Evolutionary conservation across 2,797 vertebrate genomes (phyloP).

Genomic region (Allobates femoralis): DNA sequence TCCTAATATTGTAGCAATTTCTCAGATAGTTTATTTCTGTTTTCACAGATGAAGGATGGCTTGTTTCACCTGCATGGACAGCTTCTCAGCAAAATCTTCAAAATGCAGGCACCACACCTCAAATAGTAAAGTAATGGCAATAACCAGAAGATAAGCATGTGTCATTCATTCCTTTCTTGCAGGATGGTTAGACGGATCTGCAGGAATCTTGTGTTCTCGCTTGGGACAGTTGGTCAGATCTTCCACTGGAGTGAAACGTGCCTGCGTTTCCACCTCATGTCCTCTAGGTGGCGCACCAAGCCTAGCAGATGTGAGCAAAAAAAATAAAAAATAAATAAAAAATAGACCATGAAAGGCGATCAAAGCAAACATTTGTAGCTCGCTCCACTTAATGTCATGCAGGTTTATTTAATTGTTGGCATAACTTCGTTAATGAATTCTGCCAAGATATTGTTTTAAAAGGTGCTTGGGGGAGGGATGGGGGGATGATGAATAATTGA

Average conservation of each 20-base stretch:
- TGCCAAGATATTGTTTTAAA: constrained; percentile 38
- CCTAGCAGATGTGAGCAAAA: constrained; percentile 51
- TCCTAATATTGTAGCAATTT: no score
- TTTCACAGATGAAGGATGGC: no score
- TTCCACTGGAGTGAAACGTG: background rate
- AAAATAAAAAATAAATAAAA: background rate
- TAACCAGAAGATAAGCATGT: background rate
- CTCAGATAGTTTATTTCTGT: no score
- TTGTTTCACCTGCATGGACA: no score
- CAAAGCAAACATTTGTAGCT: constrained; percentile 64
- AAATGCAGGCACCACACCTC: no score
- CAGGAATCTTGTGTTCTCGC: background rate
- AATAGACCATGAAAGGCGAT: constrained; percentile 5
- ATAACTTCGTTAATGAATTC: constrained; percentile 62
- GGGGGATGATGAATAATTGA: constrained; percentile 50
- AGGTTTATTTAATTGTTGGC: constrained; percentile 37
- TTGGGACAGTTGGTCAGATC: background rate
- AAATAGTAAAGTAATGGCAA: background rate
- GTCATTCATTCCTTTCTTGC: background rate
- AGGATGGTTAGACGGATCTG: background rate
- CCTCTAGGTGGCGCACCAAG: constrained; percentile 79
- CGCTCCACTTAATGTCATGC: constrained; percentile 59
- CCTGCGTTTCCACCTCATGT: constrained; percentile 52
- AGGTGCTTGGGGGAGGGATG: constrained; percentile 29
- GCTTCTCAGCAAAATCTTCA: no score